These are phyloP conservation scores for Endotricha flammealis DNA, from an alignment of 2,888 invertebrate species.

Conservation along the genomic window DNA sequence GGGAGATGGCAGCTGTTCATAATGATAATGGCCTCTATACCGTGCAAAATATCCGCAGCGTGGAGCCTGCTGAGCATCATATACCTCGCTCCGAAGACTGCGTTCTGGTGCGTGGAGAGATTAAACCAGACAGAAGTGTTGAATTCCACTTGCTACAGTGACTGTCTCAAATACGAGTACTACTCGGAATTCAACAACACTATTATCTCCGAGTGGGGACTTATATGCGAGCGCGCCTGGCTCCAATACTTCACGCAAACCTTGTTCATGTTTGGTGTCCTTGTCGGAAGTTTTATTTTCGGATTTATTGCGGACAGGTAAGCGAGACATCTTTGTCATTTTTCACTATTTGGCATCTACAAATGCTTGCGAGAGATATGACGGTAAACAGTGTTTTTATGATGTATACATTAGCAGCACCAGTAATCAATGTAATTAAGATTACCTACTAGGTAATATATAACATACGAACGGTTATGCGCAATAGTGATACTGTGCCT, in stretches of 20 bases:
- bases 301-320: conserved; percentile 84
- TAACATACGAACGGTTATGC: too few species aligned
- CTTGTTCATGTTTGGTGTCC: conserved; percentile 83
- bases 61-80: conserved; percentile 85
- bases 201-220: conserved; percentile 83
- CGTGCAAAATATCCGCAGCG: conserved; percentile 82
- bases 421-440: too few species aligned
- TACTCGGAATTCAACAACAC: conserved; percentile 81
- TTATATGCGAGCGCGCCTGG: conserved; percentile 80
- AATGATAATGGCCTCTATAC: conserved; percentile 75
- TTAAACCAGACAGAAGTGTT: conserved; percentile 32
- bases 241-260: conserved; percentile 82
- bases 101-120: conserved; percentile 55
- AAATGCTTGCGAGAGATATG: too few species aligned
- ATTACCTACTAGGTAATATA: too few species aligned
- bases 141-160: conserved; percentile 60
- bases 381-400: too few species aligned
- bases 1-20: conserved; percentile 82
- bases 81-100: conserved; percentile 81
- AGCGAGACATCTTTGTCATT: conserved; percentile 24
- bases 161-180: conserved; percentile 74
- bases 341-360: too few species aligned
- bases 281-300: conserved; percentile 82
- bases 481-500: too few species aligned
- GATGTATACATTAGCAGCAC: too few species aligned